Evolutionary conservation across 1,140 invertebrate species (phyloP), one percentile per base, ranked within the genome.

Genomic region (Drosophila varians): DNA sequence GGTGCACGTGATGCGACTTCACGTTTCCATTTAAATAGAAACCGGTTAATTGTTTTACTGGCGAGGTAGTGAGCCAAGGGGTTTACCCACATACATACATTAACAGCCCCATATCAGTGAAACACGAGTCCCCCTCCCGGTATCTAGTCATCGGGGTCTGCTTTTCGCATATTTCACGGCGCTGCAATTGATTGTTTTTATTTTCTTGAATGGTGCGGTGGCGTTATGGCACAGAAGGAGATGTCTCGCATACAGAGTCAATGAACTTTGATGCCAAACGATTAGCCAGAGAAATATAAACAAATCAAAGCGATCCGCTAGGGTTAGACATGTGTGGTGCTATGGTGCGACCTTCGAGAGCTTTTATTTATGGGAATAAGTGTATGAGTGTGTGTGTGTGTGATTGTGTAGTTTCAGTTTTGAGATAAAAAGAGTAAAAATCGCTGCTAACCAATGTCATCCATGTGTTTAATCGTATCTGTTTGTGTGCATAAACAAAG

Each of bases 311-410:
- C 49, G 42, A 53, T 73, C 40, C 42, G 69, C 51, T 56, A 74
- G 48, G 60, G 71, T 48, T 66, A 74, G 52, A 46, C 58, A 52
- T 66, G 60, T 65, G 45, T 36, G 57, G 57, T 31, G 49, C 21
- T n/a, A n/a, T n/a, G 69, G 34, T 42, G 69, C 57, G 69, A 74
- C 69, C 70, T 74, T 74, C 60, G 72, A 72, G 57, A 72, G 69
- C 68, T 72, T 72, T 72, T 66, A 62, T 66, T 66, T 66, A 28
- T 62, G 62, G 46, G 14, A 31, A 25, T 12, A 23, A 9, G 54
- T 47, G 26, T 14, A 25, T 12, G 36, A 9, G 54, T 47, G 26
- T 14, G 54, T 47, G 18, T 14, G 26, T 43, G 60, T 45, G 54
- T 47, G 18, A 9, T 19, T 43, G 60, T 45, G 26, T 31, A 25